Conservation (phyloP, 2,113 vertebrate species). For the Eptesicus fuscus region DNA sequence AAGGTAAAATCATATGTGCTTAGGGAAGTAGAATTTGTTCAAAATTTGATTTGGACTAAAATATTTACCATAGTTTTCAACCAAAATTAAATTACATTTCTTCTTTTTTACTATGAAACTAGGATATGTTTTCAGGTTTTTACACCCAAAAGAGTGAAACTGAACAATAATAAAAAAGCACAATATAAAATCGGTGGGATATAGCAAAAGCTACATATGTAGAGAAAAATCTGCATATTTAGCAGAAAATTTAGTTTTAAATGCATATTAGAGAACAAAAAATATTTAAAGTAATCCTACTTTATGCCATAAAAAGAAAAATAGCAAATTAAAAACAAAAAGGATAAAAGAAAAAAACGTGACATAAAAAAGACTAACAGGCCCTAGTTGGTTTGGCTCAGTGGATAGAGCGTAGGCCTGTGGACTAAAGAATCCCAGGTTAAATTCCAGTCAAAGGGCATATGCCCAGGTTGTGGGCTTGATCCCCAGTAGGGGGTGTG, state of each 20-base stretch:
- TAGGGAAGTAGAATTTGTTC: background rate
- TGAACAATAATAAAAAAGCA: background rate
- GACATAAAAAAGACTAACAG: background rate
- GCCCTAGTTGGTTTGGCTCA: no score
- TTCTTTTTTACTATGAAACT: background rate
- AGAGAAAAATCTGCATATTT: background rate
- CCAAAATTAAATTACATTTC: background rate
- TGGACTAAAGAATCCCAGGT: no score
- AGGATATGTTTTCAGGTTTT: background rate
- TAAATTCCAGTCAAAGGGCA: no score
- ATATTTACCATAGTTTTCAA: background rate
- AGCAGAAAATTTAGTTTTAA: slow-evolving; percentile 15
- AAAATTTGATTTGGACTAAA: background rate
- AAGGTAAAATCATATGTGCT: background rate
- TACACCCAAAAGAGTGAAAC: background rate
- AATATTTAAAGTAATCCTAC: background rate
- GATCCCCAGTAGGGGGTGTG: no score
- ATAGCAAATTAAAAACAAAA: slow-evolving; percentile 32
- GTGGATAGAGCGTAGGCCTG: no score
- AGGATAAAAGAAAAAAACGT: background rate
- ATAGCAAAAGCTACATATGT: background rate
- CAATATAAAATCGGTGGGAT: background rate
- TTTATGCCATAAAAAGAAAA: background rate
- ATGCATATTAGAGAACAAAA: background rate
- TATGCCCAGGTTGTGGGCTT: no score